Conservation (phyloP, 2,113 vertebrate genomes). For the Tragulus kanchil region DNA sequence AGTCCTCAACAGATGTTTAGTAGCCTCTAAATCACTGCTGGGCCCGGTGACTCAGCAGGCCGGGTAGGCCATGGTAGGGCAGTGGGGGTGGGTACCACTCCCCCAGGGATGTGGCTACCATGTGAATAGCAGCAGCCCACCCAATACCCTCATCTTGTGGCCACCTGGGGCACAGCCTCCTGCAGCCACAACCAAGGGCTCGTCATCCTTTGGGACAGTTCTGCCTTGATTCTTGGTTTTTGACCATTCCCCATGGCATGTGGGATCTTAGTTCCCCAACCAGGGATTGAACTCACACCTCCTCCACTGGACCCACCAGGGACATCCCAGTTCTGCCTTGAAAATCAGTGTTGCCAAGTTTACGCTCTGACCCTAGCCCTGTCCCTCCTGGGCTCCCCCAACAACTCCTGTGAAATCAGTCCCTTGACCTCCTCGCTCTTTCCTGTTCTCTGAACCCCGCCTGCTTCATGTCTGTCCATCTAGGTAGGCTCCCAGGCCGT, state of each 20-base stretch:
- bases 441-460: not conserved
- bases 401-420: not conserved
- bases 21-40: not conserved
- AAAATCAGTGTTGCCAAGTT: not conserved
- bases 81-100: too few relatives aligned
- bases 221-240: not conserved
- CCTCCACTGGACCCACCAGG: not conserved
- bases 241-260: not conserved
- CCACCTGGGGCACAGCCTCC: not conserved
- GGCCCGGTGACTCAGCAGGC: not conserved
- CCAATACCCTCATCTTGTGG: not conserved
- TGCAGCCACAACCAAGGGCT: not conserved
- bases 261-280: not conserved
- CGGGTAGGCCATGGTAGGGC: too few relatives aligned
- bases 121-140: not conserved
- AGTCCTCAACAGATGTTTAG: not conserved
- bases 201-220: not conserved
- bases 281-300: not conserved
- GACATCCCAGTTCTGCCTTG: not conserved
- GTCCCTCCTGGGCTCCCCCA: not conserved
- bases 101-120: not conserved
- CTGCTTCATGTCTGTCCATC: rapidly evolving
- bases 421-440: not conserved
- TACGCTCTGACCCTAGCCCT: not conserved
- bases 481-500: not conserved